Evolutionary conservation across 2,888 invertebrate species (phyloP), one percentile per base, ranked within the genome.

Genomic region (Carterocephalus palaemon): DNA sequence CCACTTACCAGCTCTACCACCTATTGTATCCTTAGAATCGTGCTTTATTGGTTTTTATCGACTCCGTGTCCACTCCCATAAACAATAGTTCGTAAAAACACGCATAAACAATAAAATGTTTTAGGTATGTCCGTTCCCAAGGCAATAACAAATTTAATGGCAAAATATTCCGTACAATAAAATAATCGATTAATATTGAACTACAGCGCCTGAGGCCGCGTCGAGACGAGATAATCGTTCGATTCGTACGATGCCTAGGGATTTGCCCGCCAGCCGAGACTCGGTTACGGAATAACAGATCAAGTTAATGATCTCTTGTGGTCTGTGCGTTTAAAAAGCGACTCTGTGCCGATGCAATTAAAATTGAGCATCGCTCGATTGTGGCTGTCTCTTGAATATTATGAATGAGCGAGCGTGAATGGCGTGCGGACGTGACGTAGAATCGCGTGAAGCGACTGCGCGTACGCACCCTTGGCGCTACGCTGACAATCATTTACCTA

Each of bases 331-430:
- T 33, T 0, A 7, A 49, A 52, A 47, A 9, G 5, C 10, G 1
- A 31, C 41, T 29, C 20, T 51, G 38, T 5, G 7, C 1, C 0
- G 3, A n/a, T 1, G 4, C 1, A 2, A 0, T 23, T 52, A 56
- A 41, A 28, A 46, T 48, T 20, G 20, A 42, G 23, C 47, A 34
- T 47, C 6, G 41, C 29, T 48, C 41, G 31, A 4, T 24, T 19
- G 15, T 13, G 16, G 13, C 2, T 22, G 37, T 46, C 22, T 31
- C 13, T 46, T 23, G 37, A 40, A 49, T 62, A 67, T 77, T 66
- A 80, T 82, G 82, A 82, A 82, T 82, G 83, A 67, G 65, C 63
- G 60, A 58, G 62, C 48, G 60, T 71, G 75, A 79, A 78, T 79
- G 75, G 71, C 63, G 57, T 59, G 62, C 71, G 79, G 75, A 75